phyloP scores from a whole-genome alignment of 1,140 invertebrate species.

The Grapholita molesta region DNA sequence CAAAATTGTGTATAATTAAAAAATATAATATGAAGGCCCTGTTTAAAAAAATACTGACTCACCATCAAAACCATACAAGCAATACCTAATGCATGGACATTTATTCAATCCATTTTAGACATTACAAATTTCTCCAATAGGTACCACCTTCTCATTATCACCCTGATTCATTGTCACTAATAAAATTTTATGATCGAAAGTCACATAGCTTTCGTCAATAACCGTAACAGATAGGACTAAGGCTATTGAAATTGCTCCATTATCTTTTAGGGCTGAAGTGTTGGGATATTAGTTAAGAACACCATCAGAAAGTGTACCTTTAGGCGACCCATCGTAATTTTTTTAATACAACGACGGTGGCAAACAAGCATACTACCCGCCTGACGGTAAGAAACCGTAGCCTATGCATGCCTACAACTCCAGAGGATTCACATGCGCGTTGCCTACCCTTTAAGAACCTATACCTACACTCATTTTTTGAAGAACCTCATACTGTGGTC shows the following conservation, averaged over 20 bases:
- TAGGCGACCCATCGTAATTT: background rate
- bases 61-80: no score
- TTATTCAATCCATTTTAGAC: background rate
- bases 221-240: slow-evolving; percentile 36
- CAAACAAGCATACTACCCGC: no score
- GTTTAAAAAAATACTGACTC: no score
- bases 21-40: no score
- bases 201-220: slow-evolving; percentile 36
- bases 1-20: no score
- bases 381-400: no score
- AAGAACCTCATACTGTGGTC: no score
- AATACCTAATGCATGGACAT: background rate
- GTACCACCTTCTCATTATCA: slow-evolving; percentile 24
- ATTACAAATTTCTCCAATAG: background rate
- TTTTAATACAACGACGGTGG: no score
- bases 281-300: background rate
- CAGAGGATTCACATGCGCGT: no score
- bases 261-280: background rate
- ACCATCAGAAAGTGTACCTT: background rate
- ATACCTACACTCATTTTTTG: no score
- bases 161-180: slow-evolving; percentile 26
- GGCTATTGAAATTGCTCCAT: background rate
- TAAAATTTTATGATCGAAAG: slow-evolving; percentile 37
- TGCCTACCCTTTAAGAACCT: no score
- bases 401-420: no score